Evolutionary conservation across 2,113 vertebrate species (phyloP), one percentile per base, ranked within the genome.

Genomic region (Patagioenas fasciata): DNA sequence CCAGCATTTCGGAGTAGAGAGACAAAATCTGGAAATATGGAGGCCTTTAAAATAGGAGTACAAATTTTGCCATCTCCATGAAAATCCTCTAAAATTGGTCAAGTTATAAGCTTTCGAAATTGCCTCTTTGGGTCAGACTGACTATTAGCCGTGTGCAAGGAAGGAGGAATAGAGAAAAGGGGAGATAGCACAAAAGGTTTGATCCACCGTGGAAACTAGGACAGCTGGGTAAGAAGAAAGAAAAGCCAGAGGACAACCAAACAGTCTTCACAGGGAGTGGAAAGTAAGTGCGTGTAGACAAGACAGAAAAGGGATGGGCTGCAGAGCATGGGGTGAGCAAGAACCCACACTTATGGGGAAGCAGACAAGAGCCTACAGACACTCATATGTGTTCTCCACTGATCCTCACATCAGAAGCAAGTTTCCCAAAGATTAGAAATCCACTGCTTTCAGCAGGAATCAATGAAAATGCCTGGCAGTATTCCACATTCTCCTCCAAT

Each of bases 301-400:
- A 32, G 53, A 65, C 24, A 40, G 40, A 38, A 94, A 51, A 54
- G 15, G 5, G 44, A 47, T 16, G 42, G 36, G 32, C 36, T 0
- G 0, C 5, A 71, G 42, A 53, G 26, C 29, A 64, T 1, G 1
- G 9, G 2, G 10, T 16, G 4, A 8, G 48, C 20, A 58, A 85
- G 57, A 10, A 72, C 17, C 70, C 42, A 25, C 2, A 10, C 65
- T 66, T n/a, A 18, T 25, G 18, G 34, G 10, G 9, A 82, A 36
- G 25, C 4, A 71, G 57, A 64, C 16, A 61, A 70, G 40, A 40
- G 14, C 7, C 38, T 69, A 53, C n/a, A 54, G 51, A 79, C 21
- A 70, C 5, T 6, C n/a, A 18, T 14, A 72, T 8, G 5, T 70
- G 61, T 23, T 66, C 32, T 61, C 42, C 38, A 50, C 21, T 56